A percentile compares a stretch with the other conserved stretches of the same genome.
phyloP scores from a whole-genome alignment of 2,113 vertebrate genomes.

The Prunella himalayana region DNA sequence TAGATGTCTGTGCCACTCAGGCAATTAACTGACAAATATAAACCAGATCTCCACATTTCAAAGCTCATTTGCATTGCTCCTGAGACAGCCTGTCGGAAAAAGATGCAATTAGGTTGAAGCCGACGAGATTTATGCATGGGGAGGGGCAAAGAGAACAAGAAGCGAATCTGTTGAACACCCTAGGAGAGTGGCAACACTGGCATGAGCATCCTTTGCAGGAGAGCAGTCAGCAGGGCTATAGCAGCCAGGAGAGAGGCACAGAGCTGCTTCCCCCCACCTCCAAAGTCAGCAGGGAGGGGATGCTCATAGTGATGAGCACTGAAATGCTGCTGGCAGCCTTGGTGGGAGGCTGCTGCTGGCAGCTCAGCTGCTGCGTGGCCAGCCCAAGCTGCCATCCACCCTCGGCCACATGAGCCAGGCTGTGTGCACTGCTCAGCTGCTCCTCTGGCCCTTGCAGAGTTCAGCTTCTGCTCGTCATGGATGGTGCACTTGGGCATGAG shows the following conservation, averaged over 20 bases:
- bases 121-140: not conserved
- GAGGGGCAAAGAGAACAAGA: not conserved
- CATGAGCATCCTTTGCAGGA: not conserved
- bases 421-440: not conserved
- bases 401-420: not conserved
- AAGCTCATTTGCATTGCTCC: slow-evolving; percentile 55
- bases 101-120: slow-evolving; percentile 5
- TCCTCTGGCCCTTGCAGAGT: not conserved
- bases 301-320: not conserved
- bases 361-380: not conserved
- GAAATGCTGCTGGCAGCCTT: not conserved
- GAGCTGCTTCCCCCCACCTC: not conserved
- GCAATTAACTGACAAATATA: slow-evolving; percentile 51
- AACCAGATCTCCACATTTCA: slow-evolving; percentile 34
- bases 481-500: fast-evolving
- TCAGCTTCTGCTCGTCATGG: not conserved
- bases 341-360: not conserved
- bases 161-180: fast-evolving
- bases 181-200: not conserved
- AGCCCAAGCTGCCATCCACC: not conserved
- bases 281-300: not conserved
- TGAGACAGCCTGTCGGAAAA: slow-evolving; percentile 36
- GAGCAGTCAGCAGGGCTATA: not conserved
- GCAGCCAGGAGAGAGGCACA: not conserved
- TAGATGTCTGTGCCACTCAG: slow-evolving; percentile 9